These are phyloP conservation scores for Dusona sp. DNA, from an alignment of 2,888 invertebrate species.

Conservation along the genomic window DNA sequence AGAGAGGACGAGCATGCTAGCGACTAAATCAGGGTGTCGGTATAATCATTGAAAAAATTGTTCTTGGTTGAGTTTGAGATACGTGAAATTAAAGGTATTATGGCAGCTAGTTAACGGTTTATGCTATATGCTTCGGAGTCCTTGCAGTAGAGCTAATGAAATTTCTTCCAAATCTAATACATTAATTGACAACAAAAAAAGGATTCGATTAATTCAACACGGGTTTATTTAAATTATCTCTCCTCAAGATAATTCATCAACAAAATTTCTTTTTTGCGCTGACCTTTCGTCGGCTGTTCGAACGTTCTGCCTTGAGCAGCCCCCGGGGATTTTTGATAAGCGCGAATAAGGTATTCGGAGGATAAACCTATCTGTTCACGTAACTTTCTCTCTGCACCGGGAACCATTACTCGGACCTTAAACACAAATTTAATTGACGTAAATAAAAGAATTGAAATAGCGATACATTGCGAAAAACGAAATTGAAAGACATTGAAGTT, in stretches of 20 bases:
- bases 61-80: too few species aligned
- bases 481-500: neutral
- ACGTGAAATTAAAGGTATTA: too few species aligned
- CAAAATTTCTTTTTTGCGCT: neutral
- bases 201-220: too few species aligned
- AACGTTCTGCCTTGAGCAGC: conserved; percentile 79
- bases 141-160: too few species aligned
- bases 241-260: neutral
- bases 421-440: neutral
- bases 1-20: too few species aligned
- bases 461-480: neutral
- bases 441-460: neutral
- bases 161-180: too few species aligned
- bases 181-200: too few species aligned
- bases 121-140: too few species aligned
- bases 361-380: conserved; percentile 86
- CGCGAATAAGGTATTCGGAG: conserved; percentile 85
- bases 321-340: conserved; percentile 83
- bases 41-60: too few species aligned
- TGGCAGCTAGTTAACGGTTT: too few species aligned
- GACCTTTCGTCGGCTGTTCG: conserved; percentile 80
- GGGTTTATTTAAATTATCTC: neutral
- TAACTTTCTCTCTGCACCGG: conserved; percentile 87
- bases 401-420: conserved; percentile 87
- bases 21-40: too few species aligned